Evolutionary conservation across 2,888 invertebrate genomes (phyloP), one percentile per base, ranked within the genome.

Genomic region (Catonia carolina): DNA sequence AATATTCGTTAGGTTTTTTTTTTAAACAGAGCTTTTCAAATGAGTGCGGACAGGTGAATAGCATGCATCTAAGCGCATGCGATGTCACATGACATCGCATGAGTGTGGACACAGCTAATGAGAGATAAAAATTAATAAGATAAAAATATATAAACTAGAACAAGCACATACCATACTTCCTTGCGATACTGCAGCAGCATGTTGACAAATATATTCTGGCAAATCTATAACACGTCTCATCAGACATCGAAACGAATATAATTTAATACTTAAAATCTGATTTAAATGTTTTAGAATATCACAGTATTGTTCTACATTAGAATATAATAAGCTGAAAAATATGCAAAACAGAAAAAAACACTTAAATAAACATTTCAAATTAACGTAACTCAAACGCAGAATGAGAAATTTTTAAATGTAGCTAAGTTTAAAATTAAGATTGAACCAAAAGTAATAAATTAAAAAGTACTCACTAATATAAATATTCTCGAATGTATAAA

Each of bases 121-220:
- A n/a, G n/a, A n/a, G n/a, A n/a, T n/a, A n/a, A n/a, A n/a, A n/a
- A n/a, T n/a, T n/a, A n/a, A n/a, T n/a, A n/a, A n/a, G n/a, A n/a
- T n/a, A n/a, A n/a, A n/a, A n/a, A n/a, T n/a, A n/a, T n/a, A n/a
- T n/a, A n/a, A n/a, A n/a, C n/a, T n/a, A n/a, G n/a, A n/a, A n/a
- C n/a, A 42, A 56, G 56, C 33, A 60, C 47, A 60, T 66, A 75
- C 75, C 68, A 70, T 70, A 61, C 74, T 74, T 27, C 75, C 75
- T 42, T 69, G 63, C 57, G 69, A 69, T n/a, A n/a, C n/a, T 27
- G 72, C 71, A 27, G 70, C 66, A 51, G 70, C 69, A 64, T 73
- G 73, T 59, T 72, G 68, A 56, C 73, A 70, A 35, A 72, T 67
- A 20, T 70, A 70, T 60, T 73, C 72, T 36, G 75, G 71, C 15